Conservation (phyloP, 1,140 invertebrate species). For the Drosophila lowei region DNA sequence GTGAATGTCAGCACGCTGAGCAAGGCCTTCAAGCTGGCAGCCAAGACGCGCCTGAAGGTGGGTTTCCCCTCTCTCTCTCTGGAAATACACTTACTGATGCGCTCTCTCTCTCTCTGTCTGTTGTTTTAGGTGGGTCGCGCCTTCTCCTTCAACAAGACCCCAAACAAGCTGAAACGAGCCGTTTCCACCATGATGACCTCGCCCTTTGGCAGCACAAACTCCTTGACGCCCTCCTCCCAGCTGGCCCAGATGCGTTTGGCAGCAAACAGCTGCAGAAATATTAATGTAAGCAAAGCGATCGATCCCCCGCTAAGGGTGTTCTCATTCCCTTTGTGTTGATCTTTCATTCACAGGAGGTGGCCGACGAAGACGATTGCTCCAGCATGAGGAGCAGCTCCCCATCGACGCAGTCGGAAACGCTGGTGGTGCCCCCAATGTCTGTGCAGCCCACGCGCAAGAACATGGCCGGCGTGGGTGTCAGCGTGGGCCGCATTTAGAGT, state of each 20-base stretch:
- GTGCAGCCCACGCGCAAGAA: conserved; percentile 91
- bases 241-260: conserved; percentile 92
- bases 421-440: conserved; percentile 90
- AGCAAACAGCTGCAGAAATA: conserved; percentile 89
- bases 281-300: conserved; percentile 87
- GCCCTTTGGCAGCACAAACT: conserved; percentile 91
- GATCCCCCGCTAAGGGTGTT: too few species aligned
- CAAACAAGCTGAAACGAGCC: conserved; percentile 95
- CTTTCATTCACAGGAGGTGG: conserved; percentile 85
- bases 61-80: neutral
- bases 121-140: conserved; percentile 89
- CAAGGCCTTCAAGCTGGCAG: conserved; percentile 93
- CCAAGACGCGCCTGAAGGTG: conserved; percentile 92
- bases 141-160: conserved; percentile 97
- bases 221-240: conserved; percentile 89
- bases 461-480: conserved; percentile 82
- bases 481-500: conserved; percentile 46
- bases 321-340: conserved; percentile 27
- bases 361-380: conserved; percentile 84
- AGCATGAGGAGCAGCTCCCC: conserved; percentile 85
- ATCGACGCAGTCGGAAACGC: conserved; percentile 86
- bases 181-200: conserved; percentile 97
- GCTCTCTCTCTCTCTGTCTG: neutral
- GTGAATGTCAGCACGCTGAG: conserved; percentile 92
- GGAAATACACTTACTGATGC: neutral